phyloP scores from a whole-genome alignment of 2,888 invertebrate species.

The Stictocephala bisonia region DNA sequence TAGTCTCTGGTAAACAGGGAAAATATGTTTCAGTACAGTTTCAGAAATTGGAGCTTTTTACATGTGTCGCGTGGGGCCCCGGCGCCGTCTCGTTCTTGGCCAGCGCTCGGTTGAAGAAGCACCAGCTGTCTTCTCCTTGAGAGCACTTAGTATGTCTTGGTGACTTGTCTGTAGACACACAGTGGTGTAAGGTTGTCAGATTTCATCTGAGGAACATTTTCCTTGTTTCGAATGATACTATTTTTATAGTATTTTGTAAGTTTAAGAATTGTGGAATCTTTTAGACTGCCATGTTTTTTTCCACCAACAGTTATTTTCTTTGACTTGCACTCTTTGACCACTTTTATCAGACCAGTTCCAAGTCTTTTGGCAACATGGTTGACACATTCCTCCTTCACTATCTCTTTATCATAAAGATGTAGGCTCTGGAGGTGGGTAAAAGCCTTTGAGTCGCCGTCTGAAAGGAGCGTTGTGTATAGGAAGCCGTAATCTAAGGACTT shows the following conservation, averaged over 20 bases:
- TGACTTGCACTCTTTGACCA: constrained; percentile 18
- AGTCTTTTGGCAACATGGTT: constrained; percentile 47
- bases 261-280: constrained; percentile 33
- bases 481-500: constrained; percentile 15
- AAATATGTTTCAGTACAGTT: constrained; percentile 45
- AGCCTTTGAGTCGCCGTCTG: constrained; percentile 44
- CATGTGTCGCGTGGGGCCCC: neutral
- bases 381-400: constrained; percentile 47
- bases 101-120: constrained; percentile 52
- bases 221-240: constrained; percentile 50
- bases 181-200: constrained; percentile 54
- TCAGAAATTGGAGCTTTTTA: neutral
- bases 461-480: constrained; percentile 42
- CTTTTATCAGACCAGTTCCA: constrained; percentile 29
- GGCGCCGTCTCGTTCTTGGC: constrained; percentile 39
- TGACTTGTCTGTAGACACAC: constrained; percentile 55
- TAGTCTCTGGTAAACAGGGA: constrained; percentile 50
- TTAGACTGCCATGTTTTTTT: constrained; percentile 22
- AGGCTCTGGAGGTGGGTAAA: constrained; percentile 19
- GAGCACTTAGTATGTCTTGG: constrained; percentile 56
- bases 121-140: constrained; percentile 51
- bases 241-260: constrained; percentile 51
- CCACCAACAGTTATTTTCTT: constrained; percentile 43
- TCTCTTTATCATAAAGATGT: neutral
- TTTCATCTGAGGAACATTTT: constrained; percentile 51